A percentile compares a stretch with the other conserved stretches of the same genome.
Evolutionary conservation across 2,797 vertebrate genomes (phyloP).

Genomic region (Ptychadena robeensis): DNA sequence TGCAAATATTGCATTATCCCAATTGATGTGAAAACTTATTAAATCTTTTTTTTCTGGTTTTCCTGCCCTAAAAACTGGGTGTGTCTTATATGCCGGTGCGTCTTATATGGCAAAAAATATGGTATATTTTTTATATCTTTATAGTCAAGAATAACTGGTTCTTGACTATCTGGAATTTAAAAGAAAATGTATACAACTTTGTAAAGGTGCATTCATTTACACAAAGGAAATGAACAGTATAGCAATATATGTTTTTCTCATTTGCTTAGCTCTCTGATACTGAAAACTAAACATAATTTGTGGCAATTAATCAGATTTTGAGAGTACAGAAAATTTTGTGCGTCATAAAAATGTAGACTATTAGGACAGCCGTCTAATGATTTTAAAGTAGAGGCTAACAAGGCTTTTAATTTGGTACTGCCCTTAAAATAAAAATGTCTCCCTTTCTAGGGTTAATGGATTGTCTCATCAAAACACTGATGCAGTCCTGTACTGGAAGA

Average conservation of each 20-base stretch:
- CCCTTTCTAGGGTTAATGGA: constrained; percentile 40
- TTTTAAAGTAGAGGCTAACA: constrained; percentile 9
- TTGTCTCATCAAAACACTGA: constrained; percentile 43
- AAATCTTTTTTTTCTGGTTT: no score
- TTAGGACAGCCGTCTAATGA: constrained; percentile 20
- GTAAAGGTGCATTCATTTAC: not conserved
- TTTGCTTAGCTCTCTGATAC: not conserved
- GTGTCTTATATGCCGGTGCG: no score
- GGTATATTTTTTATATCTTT: no score
- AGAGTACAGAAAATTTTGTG: not conserved
- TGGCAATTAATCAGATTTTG: constrained; percentile 6
- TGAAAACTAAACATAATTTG: not conserved
- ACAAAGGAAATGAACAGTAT: not conserved
- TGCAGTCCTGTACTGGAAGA: constrained; percentile 48
- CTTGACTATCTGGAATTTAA: no score
- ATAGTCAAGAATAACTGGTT: no score
- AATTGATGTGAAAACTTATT: no score
- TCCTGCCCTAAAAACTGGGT: no score
- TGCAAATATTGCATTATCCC: no score
- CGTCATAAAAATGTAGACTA: constrained; percentile 15
- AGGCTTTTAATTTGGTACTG: constrained; percentile 32
- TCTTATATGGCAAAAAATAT: no score
- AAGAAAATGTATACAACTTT: not conserved
- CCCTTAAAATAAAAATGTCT: constrained; percentile 36
- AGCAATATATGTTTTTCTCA: no score